Evolutionary conservation across 53 echinoderm and acorn worm species (phyloP), one percentile per base, ranked within the genome.

Genomic region (Holothuria leucospilota): DNA sequence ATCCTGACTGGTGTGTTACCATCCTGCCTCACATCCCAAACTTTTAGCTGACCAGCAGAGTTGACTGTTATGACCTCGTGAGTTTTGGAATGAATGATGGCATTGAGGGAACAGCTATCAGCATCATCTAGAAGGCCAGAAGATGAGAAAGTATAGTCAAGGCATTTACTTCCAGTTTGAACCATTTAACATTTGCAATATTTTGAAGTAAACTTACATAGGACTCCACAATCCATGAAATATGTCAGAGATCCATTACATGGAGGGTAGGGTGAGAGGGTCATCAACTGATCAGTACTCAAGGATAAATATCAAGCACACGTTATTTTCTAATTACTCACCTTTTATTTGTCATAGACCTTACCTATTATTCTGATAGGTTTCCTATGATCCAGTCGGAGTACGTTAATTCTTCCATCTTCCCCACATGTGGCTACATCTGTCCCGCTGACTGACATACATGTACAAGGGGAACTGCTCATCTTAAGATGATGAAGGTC

Each of bases 31-130:
- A 98, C 88, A 65, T 98, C 98, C 95, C 95, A 98, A 52, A 95
- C 88, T 86, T 98, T 98, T 51, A 98, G 88, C 85, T 98, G 98
- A 30, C 98, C 98, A 1, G 93, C 95, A 0, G 95, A 91, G 85
- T 98, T 98, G 65, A 95, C 95, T 1, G 98, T 93, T 26, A 98
- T 90, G n/a, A 98, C 92, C 61, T 98, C 95, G 68, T 95, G 84
- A 27, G 90, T 90, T 75, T 98, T 98, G 77, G 95, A 77, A 69
- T 98, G 90, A 34, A 90, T 85, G 69, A 95, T 42, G 62, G 98
- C 98, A 87, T 98, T 95, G 49, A 98, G 95, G 70, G 92, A 91
- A 71, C 98, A 93, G 72, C 97, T 95, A 69, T 98, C 93, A 0
- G 95, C 95, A 30, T 90, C 79, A 84, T 98, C 98, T 97, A 82